A percentile compares a stretch with the other conserved stretches of the same genome.
These are phyloP conservation scores for Podabrus alpinus DNA, from an alignment of 2,888 invertebrate genomes.

Conservation along the genomic window DNA sequence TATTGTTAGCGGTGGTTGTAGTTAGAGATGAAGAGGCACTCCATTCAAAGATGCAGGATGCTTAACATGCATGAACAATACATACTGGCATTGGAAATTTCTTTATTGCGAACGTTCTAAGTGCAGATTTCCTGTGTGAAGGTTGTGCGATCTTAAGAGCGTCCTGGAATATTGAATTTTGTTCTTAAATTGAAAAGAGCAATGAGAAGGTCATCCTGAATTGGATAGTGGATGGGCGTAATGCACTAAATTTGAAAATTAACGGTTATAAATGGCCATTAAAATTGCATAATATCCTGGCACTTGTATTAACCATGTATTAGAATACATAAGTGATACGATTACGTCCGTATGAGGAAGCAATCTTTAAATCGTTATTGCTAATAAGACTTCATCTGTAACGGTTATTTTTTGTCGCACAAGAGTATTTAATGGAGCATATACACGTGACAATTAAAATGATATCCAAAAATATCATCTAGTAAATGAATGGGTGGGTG, in stretches of 20 bases:
- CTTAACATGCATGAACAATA: not conserved
- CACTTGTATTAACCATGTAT: not conserved
- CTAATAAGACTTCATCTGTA: not conserved
- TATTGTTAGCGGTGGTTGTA: not conserved
- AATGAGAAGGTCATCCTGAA: not conserved
- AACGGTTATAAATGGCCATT: not conserved
- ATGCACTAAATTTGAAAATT: not conserved
- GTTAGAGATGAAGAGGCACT: conserved; percentile 6
- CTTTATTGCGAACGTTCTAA: not conserved
- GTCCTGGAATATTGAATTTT: not conserved
- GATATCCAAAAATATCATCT: not conserved
- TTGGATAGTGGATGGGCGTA: not conserved
- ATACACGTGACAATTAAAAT: not conserved
- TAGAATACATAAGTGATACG: not conserved
- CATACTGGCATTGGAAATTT: not conserved
- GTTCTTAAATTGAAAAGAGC: not conserved
- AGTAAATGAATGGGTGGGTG: not conserved
- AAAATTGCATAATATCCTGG: not conserved
- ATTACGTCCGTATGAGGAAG: not conserved
- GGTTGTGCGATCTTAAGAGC: not conserved
- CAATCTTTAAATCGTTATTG: not conserved
- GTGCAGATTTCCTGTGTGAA: not conserved
- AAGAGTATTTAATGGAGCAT: not conserved
- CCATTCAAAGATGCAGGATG: conserved; percentile 1
- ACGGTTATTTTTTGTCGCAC: not conserved